A percentile compares a stretch with the other conserved stretches of the same genome.
phyloP scores from a whole-genome alignment of 2,113 vertebrate species.

The Athene cunicularia region DNA sequence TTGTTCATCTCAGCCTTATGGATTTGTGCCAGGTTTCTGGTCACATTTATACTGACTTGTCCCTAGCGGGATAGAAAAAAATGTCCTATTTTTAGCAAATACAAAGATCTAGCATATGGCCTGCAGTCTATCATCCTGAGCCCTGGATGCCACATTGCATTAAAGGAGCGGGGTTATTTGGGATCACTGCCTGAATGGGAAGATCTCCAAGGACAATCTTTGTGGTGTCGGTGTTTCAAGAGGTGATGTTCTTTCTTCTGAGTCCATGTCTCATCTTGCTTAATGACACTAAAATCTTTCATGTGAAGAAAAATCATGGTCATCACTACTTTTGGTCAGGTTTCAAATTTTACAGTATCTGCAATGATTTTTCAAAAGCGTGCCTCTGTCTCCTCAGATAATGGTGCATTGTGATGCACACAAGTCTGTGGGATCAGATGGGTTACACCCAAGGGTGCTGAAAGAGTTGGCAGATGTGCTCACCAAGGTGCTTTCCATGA shows the following conservation, averaged over 20 bases:
- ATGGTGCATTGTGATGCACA: too few relatives aligned
- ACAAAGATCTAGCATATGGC: slow-evolving; percentile 34
- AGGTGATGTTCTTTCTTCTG: not conserved
- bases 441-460: too few relatives aligned
- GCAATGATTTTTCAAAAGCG: not conserved
- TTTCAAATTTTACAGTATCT: not conserved
- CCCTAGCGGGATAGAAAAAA: not conserved
- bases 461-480: too few relatives aligned
- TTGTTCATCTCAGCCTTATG: slow-evolving; percentile 25
- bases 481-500: too few relatives aligned
- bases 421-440: too few relatives aligned
- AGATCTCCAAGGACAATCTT: slow-evolving; percentile 43
- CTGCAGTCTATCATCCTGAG: slow-evolving; percentile 43
- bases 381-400: not conserved
- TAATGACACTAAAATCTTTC: not conserved
- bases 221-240: not conserved
- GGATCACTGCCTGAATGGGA: slow-evolving; percentile 12
- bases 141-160: not conserved
- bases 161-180: slow-evolving; percentile 38
- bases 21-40: slow-evolving; percentile 48
- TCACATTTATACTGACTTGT: slow-evolving; percentile 37
- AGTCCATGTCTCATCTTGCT: not conserved
- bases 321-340: not conserved
- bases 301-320: not conserved
- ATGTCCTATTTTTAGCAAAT: slow-evolving; percentile 46